These are phyloP conservation scores for Cenopis cana DNA, from an alignment of 2,888 invertebrate genomes.

Conservation along the genomic window DNA sequence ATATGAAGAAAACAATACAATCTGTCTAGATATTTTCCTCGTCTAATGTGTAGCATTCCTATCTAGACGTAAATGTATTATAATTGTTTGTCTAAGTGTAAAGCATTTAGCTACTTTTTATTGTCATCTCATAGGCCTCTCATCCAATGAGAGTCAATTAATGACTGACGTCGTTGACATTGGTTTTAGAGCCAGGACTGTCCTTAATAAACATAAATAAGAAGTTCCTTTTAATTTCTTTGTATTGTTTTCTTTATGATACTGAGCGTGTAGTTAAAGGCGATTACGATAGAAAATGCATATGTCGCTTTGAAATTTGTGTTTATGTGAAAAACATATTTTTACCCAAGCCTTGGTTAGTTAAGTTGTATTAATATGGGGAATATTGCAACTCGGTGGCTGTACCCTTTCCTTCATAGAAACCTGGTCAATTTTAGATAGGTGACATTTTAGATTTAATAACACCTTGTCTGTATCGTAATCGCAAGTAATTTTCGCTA, in stretches of 20 bases:
- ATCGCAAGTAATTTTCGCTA: constrained; percentile 1
- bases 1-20: constrained; percentile 13
- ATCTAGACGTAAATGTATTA: too few relatives aligned
- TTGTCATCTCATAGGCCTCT: neutral
- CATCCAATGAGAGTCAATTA: neutral
- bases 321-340: neutral
- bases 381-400: neutral
- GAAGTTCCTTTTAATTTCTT: neutral
- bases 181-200: too few relatives aligned
- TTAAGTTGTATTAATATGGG: too few relatives aligned
- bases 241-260: constrained; percentile 22
- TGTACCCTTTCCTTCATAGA: neutral
- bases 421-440: neutral
- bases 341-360: too few relatives aligned
- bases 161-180: neutral
- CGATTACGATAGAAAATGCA: constrained; percentile 3
- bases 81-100: too few relatives aligned
- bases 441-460: neutral
- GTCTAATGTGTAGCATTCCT: too few relatives aligned
- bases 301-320: neutral
- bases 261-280: neutral
- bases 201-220: too few relatives aligned
- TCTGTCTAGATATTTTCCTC: too few relatives aligned
- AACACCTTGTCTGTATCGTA: neutral
- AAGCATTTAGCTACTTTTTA: too few relatives aligned